phyloP scores from a whole-genome alignment of 2,888 invertebrate genomes.

The Gryllus longicercus region DNA sequence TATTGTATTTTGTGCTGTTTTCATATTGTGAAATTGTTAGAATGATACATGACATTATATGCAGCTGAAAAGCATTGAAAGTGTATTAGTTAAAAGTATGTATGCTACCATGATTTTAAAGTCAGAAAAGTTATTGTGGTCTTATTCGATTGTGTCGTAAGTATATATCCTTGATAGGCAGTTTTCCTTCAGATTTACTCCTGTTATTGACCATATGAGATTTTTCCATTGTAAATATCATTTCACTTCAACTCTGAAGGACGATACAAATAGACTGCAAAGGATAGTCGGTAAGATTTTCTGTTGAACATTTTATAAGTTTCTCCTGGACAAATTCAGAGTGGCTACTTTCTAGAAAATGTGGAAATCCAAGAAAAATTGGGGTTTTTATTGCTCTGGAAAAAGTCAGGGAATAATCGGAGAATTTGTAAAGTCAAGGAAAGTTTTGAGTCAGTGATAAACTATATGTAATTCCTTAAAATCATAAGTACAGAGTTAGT shows the following conservation, averaged over 20 bases:
- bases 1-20: conserved; percentile 17
- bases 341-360: too few species aligned
- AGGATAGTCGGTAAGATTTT: background rate
- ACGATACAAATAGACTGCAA: background rate
- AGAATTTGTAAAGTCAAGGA: too few species aligned
- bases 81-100: too few species aligned
- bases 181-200: background rate
- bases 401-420: too few species aligned
- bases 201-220: background rate
- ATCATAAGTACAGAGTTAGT: too few species aligned
- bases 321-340: too few species aligned
- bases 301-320: background rate
- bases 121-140: background rate
- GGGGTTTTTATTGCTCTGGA: too few species aligned
- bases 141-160: background rate
- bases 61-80: too few species aligned
- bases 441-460: too few species aligned
- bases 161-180: background rate
- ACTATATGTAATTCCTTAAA: too few species aligned
- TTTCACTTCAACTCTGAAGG: background rate
- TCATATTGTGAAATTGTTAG: background rate
- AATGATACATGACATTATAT: background rate
- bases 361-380: too few species aligned
- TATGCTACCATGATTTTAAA: background rate
- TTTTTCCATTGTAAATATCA: conserved; percentile 11